A percentile compares a stretch with the other conserved stretches of the same genome.
Evolutionary conservation across 2,797 vertebrate species (phyloP).

Genomic region (Craterocephalus amniculus): DNA sequence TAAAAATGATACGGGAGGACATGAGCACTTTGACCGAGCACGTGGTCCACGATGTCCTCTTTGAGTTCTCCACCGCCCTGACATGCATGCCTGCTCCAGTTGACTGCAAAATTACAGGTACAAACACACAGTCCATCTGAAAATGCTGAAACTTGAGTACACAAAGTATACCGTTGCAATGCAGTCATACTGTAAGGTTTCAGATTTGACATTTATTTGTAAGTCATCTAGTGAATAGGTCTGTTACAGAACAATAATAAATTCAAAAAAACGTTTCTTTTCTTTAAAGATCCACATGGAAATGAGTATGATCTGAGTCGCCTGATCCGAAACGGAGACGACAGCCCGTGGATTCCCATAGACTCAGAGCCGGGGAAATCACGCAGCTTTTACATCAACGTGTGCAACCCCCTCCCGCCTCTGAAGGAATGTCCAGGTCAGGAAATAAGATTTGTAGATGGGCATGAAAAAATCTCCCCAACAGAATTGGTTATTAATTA

Average conservation of each 20-base stretch:
- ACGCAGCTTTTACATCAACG: constrained; percentile 89
- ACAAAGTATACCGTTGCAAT: not conserved
- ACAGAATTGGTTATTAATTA: not conserved
- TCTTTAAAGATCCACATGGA: constrained; percentile 86
- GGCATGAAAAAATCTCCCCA: not conserved
- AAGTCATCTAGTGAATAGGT: not conserved
- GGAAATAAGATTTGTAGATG: not conserved
- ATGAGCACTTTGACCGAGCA: constrained; percentile 68
- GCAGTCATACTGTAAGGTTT: not conserved
- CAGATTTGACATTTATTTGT: not conserved
- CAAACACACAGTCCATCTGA: not conserved
- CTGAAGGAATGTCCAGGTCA: constrained; percentile 85
- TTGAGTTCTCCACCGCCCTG: constrained; percentile 91
- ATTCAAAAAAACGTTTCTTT: not conserved
- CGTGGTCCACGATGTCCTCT: constrained; percentile 82
- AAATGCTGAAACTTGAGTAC: not conserved
- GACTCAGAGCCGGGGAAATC: constrained; percentile 80
- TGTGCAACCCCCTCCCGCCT: constrained; percentile 89
- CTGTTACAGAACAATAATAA: not conserved
- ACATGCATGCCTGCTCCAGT: constrained; percentile 90
- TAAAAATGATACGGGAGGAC: constrained; percentile 86
- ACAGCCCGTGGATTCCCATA: constrained; percentile 87
- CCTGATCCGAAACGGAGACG: constrained; percentile 80
- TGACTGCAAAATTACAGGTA: constrained; percentile 91
- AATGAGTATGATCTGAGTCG: constrained; percentile 93